Conservation (phyloP, 2,113 vertebrate genomes). For the Rattus rattus region DNA sequence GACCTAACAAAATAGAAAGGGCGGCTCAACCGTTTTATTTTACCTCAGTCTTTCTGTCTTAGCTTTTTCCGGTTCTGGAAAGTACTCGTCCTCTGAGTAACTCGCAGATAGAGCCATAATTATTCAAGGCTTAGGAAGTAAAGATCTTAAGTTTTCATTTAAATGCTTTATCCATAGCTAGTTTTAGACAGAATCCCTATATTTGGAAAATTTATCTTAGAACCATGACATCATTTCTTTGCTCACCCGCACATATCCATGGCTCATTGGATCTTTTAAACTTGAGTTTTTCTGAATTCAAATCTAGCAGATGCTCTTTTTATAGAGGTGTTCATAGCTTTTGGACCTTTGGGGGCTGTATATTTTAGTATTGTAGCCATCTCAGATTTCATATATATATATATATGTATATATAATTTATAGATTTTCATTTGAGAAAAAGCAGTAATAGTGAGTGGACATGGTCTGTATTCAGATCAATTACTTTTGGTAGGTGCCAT, state of each 20-base stretch:
- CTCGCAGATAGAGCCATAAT: neutral
- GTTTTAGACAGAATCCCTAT: slow-evolving; percentile 53
- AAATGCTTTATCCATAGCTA: slow-evolving; percentile 1
- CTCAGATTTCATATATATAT: neutral
- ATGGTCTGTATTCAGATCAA: neutral
- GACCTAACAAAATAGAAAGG: neutral
- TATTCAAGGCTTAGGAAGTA: slow-evolving; percentile 18
- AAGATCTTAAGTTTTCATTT: slow-evolving; percentile 57
- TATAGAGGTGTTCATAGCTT: neutral
- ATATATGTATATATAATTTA: neutral
- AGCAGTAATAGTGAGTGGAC: neutral
- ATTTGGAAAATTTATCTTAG: slow-evolving; percentile 52
- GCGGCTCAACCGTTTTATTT: neutral
- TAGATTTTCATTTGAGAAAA: neutral
- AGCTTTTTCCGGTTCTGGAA: slow-evolving; percentile 35
- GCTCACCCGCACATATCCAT: neutral
- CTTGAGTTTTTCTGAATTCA: slow-evolving; percentile 16
- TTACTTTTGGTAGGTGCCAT: neutral
- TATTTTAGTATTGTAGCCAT: neutral
- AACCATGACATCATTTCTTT: slow-evolving; percentile 40
- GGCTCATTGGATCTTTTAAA: neutral
- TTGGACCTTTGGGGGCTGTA: neutral
- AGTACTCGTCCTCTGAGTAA: neutral
- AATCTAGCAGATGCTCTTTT: slow-evolving; percentile 14
- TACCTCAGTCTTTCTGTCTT: slow-evolving; percentile 17